Percentiles rank a stretch among this genome's conserved stretches.
These are phyloP conservation scores for Trematomus loennbergii DNA, from an alignment of 2,113 vertebrate species.

Conservation along the genomic window DNA sequence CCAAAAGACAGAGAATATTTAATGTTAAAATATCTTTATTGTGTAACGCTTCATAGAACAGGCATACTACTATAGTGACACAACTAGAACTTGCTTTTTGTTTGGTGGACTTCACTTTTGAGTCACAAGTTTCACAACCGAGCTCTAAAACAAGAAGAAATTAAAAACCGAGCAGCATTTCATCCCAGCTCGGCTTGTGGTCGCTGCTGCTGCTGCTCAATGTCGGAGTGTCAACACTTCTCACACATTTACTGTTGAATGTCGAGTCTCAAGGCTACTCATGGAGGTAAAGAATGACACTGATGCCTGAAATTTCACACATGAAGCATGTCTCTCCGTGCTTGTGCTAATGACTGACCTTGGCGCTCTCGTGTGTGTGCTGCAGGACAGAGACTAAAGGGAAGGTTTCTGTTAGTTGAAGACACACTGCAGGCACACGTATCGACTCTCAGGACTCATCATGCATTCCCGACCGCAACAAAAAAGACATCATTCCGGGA, in stretches of 20 bases:
- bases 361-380: constrained; percentile 16
- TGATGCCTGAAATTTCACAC: constrained; percentile 60
- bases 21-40: constrained; percentile 76
- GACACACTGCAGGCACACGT: constrained; percentile 23
- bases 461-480: constrained; percentile 26
- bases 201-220: constrained; percentile 13
- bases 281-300: constrained; percentile 23
- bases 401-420: constrained; percentile 55
- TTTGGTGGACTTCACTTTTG: constrained; percentile 46
- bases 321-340: constrained; percentile 36
- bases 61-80: constrained; percentile 42
- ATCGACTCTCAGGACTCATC: constrained; percentile 45
- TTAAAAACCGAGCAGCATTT: constrained; percentile 18
- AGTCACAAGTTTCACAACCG: constrained; percentile 59
- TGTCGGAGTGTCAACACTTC: constrained; percentile 25
- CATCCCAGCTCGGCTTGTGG: constrained; percentile 25
- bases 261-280: constrained; percentile 53
- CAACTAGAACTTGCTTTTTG: constrained; percentile 38
- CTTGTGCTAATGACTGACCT: constrained; percentile 62
- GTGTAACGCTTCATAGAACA: constrained; percentile 46
- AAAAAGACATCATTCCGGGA: constrained; percentile 45
- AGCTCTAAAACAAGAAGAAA: not conserved
- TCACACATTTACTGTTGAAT: constrained; percentile 65
- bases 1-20: constrained; percentile 48
- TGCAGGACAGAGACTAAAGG: constrained; percentile 54